Conservation (phyloP, 2,113 vertebrate genomes). For the Varanus komodoensis region DNA sequence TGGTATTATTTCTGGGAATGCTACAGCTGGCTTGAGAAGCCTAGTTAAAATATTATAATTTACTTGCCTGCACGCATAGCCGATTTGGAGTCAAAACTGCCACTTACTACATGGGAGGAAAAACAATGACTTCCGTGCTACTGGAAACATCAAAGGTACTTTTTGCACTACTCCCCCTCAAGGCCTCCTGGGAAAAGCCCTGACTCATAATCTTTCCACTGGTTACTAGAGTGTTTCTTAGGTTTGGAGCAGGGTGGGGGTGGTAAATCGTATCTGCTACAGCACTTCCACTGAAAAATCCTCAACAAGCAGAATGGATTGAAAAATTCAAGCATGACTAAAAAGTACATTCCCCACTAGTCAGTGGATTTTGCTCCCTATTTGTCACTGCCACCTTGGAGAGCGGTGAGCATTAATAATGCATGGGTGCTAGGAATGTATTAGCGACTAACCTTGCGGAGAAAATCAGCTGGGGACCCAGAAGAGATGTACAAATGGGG, state of each 20-base stretch:
- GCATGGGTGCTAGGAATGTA: slow-evolving; percentile 95
- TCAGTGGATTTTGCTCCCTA: slow-evolving; percentile 96
- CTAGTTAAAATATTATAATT: slow-evolving; percentile 80
- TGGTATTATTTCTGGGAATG: slow-evolving; percentile 78
- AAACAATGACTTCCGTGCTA: slow-evolving; percentile 76
- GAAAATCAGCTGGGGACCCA: slow-evolving; percentile 88
- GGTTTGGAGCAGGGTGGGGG: slow-evolving; percentile 10
- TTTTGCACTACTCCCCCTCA: slow-evolving; percentile 73
- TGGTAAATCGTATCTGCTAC: slow-evolving; percentile 69
- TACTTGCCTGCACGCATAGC: slow-evolving; percentile 72
- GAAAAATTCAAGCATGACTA: slow-evolving; percentile 97
- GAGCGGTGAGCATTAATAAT: slow-evolving; percentile 98
- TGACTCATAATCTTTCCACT: slow-evolving; percentile 75
- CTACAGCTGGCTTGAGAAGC: slow-evolving; percentile 72
- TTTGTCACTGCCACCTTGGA: slow-evolving; percentile 99
- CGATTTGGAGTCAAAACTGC: slow-evolving; percentile 76
- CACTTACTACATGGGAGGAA: slow-evolving; percentile 73
- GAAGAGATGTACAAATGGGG: slow-evolving; percentile 75
- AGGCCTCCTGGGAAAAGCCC: slow-evolving; percentile 75
- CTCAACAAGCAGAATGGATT: slow-evolving; percentile 92
- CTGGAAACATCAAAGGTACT: slow-evolving; percentile 76
- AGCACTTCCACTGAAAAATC: slow-evolving; percentile 78
- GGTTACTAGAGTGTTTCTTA: slow-evolving; percentile 73
- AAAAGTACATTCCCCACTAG: slow-evolving; percentile 97
- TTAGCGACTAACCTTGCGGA: slow-evolving; percentile 95